These are phyloP conservation scores for Sorex araneus DNA, from an alignment of 2,113 vertebrate genomes.

Conservation along the genomic window DNA sequence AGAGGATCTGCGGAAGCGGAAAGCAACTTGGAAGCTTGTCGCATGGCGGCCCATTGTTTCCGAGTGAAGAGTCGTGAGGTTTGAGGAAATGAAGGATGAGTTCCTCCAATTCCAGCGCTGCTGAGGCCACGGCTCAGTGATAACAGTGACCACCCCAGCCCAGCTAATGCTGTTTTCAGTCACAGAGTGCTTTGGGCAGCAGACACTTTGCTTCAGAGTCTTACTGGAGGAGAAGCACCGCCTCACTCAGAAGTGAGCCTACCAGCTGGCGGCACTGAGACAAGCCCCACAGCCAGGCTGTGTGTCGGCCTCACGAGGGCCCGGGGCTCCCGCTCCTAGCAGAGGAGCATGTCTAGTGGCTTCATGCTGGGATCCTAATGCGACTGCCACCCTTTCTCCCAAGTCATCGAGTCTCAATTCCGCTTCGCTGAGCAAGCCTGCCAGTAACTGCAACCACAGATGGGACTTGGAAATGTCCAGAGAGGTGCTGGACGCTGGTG, in stretches of 20 bases:
- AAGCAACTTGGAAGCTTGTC: not conserved
- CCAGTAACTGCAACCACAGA: not conserved
- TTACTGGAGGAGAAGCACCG: constrained; percentile 22
- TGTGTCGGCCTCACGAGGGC: not conserved
- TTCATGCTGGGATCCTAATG: not conserved
- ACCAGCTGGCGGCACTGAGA: not conserved
- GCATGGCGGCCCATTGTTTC: not conserved
- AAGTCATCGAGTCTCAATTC: too few species aligned
- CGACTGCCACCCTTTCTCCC: not conserved
- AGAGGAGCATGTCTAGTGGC: not conserved
- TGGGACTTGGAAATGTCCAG: not conserved
- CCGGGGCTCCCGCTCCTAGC: not conserved
- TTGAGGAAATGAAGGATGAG: constrained; percentile 17
- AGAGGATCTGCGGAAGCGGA: not conserved
- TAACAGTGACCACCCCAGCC: not conserved
- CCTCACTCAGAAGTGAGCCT: not conserved
- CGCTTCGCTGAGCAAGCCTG: not conserved
- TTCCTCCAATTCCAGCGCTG: not conserved
- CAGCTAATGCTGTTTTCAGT: not conserved
- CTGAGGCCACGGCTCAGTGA: not conserved
- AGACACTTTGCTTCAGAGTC: constrained; percentile 1
- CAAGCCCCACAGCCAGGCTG: not conserved
- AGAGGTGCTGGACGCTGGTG: too few species aligned
- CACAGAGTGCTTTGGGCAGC: not conserved
- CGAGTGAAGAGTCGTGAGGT: not conserved